Conservation (phyloP, 2,113 vertebrate genomes). For the Labrus mixtus region DNA sequence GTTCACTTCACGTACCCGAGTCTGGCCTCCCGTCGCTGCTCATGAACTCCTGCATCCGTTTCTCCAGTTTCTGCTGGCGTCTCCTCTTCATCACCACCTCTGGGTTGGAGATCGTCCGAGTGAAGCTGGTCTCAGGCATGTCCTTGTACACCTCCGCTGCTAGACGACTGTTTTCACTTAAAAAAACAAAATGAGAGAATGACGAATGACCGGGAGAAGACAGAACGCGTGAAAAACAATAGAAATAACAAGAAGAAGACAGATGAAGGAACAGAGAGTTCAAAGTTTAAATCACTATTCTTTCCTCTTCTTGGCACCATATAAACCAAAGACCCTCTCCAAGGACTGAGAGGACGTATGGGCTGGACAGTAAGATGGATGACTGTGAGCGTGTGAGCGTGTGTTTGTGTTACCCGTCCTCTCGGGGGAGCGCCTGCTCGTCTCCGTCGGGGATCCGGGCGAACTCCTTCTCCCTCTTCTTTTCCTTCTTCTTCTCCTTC, state of each 20-base stretch:
- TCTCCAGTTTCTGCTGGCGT: constrained; percentile 95
- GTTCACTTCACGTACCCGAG: constrained; percentile 84
- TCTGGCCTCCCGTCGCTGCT: constrained; percentile 95
- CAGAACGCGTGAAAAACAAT: no score
- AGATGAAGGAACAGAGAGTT: constrained; percentile 19
- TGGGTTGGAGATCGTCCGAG: constrained; percentile 97
- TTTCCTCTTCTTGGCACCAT: constrained; percentile 16
- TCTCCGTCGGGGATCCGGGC: constrained; percentile 90
- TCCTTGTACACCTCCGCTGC: constrained; percentile 99
- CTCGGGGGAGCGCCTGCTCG: constrained; percentile 84
- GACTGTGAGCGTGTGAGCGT: not conserved
- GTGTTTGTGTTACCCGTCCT: constrained; percentile 86
- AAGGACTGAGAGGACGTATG: constrained; percentile 34
- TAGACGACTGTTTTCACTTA: constrained; percentile 93
- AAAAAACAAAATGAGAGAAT: constrained; percentile 13
- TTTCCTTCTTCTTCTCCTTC: constrained; percentile 98
- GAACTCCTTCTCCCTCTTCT: constrained; percentile 93
- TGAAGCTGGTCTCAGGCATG: constrained; percentile 99
- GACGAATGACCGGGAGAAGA: not conserved
- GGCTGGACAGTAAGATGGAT: constrained; percentile 50
- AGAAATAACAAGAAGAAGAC: constrained; percentile 1
- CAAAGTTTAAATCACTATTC: constrained; percentile 24
- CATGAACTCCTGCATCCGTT: constrained; percentile 97
- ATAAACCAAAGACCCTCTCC: constrained; percentile 22
- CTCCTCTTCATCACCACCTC: constrained; percentile 99